phyloP scores from a whole-genome alignment of 2,113 vertebrate species.

The Bubalus kerabau region DNA sequence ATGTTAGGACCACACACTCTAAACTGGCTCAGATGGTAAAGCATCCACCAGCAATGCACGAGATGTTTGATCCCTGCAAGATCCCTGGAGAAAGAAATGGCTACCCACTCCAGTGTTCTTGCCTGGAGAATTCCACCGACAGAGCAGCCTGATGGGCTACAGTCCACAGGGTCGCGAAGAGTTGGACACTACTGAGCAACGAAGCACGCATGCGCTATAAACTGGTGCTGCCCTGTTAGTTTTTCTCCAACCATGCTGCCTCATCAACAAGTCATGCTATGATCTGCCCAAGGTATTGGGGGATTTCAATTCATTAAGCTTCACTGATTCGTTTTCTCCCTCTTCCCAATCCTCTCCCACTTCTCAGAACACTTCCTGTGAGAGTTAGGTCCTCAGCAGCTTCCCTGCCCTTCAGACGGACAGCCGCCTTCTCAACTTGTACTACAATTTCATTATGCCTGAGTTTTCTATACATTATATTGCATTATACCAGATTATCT shows the following conservation, averaged over 20 bases:
- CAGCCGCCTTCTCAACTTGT: neutral
- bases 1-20: neutral
- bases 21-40: neutral
- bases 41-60: neutral
- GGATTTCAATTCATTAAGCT: neutral
- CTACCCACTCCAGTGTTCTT: neutral
- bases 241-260: neutral
- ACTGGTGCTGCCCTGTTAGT: neutral
- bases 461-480: neutral
- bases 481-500: neutral
- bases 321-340: neutral
- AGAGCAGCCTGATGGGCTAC: neutral
- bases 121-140: neutral
- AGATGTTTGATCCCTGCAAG: neutral
- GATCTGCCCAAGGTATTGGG: neutral
- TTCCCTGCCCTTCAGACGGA: neutral
- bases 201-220: rapidly evolving
- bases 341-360: neutral
- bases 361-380: neutral
- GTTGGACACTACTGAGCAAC: rapidly evolving
- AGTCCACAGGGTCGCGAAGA: neutral
- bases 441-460: neutral
- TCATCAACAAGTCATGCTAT: neutral
- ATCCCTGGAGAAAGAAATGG: neutral
- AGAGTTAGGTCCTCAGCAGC: neutral